Evolutionary conservation across 2,797 vertebrate species (phyloP).

Genomic region (Amazona ochrocephala): DNA sequence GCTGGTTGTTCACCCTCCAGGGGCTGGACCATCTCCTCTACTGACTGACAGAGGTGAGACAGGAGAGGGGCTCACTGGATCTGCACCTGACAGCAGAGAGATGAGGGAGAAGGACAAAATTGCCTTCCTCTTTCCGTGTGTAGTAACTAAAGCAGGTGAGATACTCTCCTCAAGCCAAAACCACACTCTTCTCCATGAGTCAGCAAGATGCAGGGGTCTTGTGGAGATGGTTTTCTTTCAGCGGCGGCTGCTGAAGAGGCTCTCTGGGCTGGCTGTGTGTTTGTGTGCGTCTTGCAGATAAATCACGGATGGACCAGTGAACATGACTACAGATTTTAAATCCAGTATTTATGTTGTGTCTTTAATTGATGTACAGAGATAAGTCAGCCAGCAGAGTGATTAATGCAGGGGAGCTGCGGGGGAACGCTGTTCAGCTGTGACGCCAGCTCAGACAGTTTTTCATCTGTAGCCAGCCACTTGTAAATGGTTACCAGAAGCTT

Average conservation of each 20-base stretch:
- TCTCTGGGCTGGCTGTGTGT: background rate
- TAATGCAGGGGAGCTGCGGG: background rate
- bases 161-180: background rate
- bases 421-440: background rate
- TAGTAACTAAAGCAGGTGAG: background rate
- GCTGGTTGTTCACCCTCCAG: background rate
- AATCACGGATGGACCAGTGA: background rate
- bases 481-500: conserved; percentile 8
- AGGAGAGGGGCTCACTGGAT: background rate
- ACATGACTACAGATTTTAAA: conserved; percentile 41
- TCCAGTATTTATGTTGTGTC: conserved; percentile 52
- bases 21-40: background rate
- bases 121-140: background rate
- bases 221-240: background rate
- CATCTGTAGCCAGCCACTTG: background rate
- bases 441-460: background rate
- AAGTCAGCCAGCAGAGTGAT: conserved; percentile 48
- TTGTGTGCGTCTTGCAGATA: conserved; percentile 20
- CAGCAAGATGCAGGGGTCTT: background rate
- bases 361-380: conserved; percentile 21
- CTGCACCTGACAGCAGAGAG: background rate
- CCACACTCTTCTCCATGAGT: fast-evolving
- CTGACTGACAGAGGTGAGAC: background rate
- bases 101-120: background rate
- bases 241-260: background rate